Base-by-base conservation (phyloP, 2,888 invertebrate species). In the Polymixis lichenea region DNA sequence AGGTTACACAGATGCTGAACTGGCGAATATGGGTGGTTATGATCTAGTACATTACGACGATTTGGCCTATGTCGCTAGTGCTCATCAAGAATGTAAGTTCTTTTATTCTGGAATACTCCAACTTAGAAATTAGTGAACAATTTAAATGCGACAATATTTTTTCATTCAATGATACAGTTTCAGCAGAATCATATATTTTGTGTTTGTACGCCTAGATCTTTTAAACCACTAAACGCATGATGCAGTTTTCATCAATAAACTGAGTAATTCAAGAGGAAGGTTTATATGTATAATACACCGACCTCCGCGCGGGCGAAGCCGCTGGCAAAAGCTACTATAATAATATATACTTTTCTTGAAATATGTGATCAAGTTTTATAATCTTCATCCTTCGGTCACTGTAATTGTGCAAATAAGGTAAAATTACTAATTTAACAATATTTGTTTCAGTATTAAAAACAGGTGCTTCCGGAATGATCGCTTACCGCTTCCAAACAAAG, bases 391-490 rank as follows among this genome's bases (percentile, higher is more conserved):
- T 28, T 58, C 8, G 0, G 56, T 56, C 15, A 25, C 56, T 25
- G 25, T 56, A 25, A 7, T 17, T 28, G 3, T 19, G 28, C 17
- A 58, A 9, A 19, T 22, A 19, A 22, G 5, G 32, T 22, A 2
- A 60, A 60, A 11, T 11, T 22, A 22, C 38, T 51, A 43, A 58
- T 43, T 6, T 17, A 19, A 9, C 3, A 0, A 32, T 38, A 74
- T 38, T 70, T 78, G 22, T 97, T 97, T 6, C 97, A 99, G 99
- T 99, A 90, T 97, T 99, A 88, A 99, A 99, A 97, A 99, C 99
- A 71, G 99, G 99, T 88, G 99, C 99, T 90, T 99, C 99, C 79
- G 99, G 99, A 49, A 98, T 99, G 98, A 99, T 99, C 91, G 99
- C 99, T 79, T 99, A 99, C 95, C 98, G 99, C 93, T 98, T 99